Percentiles rank a stretch among this genome's conserved stretches.
These are phyloP conservation scores for Zapus hudsonius DNA, from an alignment of 2,113 vertebrate species.

Conservation along the genomic window DNA sequence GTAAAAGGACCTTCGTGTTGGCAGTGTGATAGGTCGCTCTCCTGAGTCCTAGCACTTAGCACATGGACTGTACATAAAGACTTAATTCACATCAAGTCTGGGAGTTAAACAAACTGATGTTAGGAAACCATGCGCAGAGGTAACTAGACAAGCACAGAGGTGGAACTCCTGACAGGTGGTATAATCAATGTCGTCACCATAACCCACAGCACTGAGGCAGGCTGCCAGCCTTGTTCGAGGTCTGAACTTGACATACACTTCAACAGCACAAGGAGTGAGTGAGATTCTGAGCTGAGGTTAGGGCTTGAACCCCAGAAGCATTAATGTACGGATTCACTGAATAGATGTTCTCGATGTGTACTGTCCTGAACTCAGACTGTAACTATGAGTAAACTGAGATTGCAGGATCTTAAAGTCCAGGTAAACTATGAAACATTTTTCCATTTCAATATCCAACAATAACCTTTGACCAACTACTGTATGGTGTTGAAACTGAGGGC, in stretches of 20 bases:
- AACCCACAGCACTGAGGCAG: not conserved
- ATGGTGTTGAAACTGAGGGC: not conserved
- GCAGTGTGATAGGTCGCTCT: not conserved
- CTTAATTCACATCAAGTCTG: not conserved
- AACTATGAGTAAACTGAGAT: not conserved
- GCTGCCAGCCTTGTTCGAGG: not conserved
- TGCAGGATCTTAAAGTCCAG: not conserved
- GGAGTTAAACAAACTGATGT: not conserved
- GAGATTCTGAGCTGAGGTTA: not conserved
- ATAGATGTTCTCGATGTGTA: no score
- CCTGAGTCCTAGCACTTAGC: not conserved
- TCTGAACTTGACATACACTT: not conserved
- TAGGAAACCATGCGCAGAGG: not conserved
- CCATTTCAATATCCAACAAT: not conserved
- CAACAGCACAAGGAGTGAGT: fast-evolving
- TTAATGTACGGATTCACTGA: not conserved
- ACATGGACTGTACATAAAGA: not conserved
- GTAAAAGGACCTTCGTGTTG: not conserved
- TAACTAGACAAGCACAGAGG: not conserved
- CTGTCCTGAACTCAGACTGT: not conserved
- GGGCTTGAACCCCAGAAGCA: fast-evolving
- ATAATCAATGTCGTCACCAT: no score
- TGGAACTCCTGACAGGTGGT: not conserved
- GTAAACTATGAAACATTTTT: not conserved
- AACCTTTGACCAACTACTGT: not conserved